These are phyloP conservation scores for Apoderus coryli DNA, from an alignment of 2,888 invertebrate genomes.

Conservation along the genomic window DNA sequence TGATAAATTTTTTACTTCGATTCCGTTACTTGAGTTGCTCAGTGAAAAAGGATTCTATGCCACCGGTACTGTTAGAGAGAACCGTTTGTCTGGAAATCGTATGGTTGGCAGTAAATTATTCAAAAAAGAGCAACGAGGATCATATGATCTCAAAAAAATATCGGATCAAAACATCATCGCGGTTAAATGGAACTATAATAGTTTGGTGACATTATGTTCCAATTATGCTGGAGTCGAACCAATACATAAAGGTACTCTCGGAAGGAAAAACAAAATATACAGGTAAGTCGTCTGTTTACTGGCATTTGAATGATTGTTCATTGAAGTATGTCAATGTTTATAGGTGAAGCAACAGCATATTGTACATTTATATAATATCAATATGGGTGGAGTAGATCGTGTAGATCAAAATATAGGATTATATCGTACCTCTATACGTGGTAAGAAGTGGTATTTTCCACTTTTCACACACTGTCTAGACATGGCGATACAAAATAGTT, in stretches of 20 bases:
- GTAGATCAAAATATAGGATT: conserved; percentile 20
- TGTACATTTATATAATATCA: conserved; percentile 16
- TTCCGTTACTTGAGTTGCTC: conserved; percentile 10
- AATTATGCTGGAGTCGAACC: conserved; percentile 9
- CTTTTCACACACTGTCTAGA: conserved; percentile 20
- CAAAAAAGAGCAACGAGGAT: conserved; percentile 13
- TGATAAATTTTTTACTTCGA: conserved; percentile 14
- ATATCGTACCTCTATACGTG: conserved; percentile 16
- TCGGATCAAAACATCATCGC: conserved; percentile 6
- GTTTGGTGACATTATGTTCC: conserved; percentile 13
- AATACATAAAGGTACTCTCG: conserved; percentile 11
- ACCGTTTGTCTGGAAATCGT: conserved; percentile 8
- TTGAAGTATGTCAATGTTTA: conserved; percentile 1
- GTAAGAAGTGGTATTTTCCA: conserved; percentile 23
- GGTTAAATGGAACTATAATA: conserved; percentile 17
- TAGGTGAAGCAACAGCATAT: conserved; percentile 16
- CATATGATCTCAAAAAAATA: conserved; percentile 10
- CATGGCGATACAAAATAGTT: conserved; percentile 21
- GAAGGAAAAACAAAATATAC: conserved; percentile 6
- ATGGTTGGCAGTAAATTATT: conserved; percentile 7
- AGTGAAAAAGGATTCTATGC: conserved; percentile 9
- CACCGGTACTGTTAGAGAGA: conserved; percentile 14
- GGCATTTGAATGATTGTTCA: neutral
- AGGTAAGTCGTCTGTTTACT: conserved; percentile 2
- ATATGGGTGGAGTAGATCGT: conserved; percentile 22